phyloP scores from a whole-genome alignment of 2,797 vertebrate genomes.

The Argya squamiceps region DNA sequence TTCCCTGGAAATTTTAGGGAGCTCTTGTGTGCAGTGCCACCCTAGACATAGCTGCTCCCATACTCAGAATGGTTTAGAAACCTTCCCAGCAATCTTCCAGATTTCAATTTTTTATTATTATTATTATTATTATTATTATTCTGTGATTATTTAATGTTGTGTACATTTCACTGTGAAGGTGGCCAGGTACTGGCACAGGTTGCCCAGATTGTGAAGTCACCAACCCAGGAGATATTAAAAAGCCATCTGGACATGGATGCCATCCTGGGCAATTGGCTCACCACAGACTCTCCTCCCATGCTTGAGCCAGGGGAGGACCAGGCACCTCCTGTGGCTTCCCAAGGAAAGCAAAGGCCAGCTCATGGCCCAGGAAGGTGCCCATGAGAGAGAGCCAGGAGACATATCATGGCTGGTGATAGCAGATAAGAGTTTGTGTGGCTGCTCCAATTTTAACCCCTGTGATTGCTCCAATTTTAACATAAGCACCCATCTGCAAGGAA shows the following conservation, averaged over 20 bases:
- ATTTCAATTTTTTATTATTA: no score
- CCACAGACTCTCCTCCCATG: neutral
- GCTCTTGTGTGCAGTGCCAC: fast-evolving
- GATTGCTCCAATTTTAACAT: neutral
- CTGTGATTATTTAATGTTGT: neutral
- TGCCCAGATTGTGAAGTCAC: neutral
- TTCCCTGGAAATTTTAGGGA: neutral
- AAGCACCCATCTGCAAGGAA: neutral
- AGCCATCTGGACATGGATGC: neutral
- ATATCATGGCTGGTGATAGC: neutral
- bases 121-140: neutral
- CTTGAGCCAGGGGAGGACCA: neutral
- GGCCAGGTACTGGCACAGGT: neutral
- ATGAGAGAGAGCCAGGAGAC: neutral
- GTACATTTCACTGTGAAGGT: neutral
- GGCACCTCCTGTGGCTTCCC: neutral
- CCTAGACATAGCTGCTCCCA: neutral
- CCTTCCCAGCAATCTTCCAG: neutral
- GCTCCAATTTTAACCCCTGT: neutral
- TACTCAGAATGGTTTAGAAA: neutral
- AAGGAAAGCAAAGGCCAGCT: neutral
- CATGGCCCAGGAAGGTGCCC: neutral
- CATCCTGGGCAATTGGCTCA: neutral
- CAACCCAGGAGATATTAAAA: neutral
- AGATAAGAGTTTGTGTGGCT: fast-evolving